These are phyloP conservation scores for Stomatorhinus ivindoensis DNA, from an alignment of 2,113 vertebrate genomes.

Conservation along the genomic window DNA sequence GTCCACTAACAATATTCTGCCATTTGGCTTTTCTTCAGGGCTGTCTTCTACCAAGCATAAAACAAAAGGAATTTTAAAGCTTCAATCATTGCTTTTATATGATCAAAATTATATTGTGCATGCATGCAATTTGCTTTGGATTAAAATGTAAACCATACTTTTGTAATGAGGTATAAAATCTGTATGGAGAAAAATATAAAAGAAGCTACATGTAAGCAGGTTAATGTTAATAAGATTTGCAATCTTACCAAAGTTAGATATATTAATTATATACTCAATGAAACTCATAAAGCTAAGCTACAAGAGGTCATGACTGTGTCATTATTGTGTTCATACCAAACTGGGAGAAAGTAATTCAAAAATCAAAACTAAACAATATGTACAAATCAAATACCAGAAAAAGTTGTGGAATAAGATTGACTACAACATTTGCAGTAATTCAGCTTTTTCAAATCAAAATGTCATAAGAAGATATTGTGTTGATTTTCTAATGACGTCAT, in stretches of 20 bases:
- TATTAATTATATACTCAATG: not conserved
- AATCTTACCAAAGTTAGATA: not conserved
- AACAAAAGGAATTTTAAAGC: not conserved
- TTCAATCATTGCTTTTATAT: not conserved
- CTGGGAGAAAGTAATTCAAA: not conserved
- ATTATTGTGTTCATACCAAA: not conserved
- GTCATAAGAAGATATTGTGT: not conserved
- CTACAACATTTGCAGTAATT: no score
- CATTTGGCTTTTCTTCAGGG: not conserved
- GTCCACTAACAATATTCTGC: not conserved
- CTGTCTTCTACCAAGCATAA: not conserved
- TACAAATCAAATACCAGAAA: not conserved
- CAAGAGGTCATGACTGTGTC: not conserved
- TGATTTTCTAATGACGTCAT: conserved; percentile 13
- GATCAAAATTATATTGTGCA: not conserved
- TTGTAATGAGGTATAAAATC: not conserved
- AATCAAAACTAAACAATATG: not conserved
- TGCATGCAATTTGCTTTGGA: not conserved
- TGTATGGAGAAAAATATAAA: not conserved
- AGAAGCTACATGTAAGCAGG: not conserved
- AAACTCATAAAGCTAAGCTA: not conserved
- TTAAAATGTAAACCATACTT: not conserved
- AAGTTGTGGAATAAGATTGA: not conserved
- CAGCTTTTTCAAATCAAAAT: not conserved
- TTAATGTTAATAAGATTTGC: not conserved